phyloP scores from a whole-genome alignment of 2,113 vertebrate genomes.

The Podarcis raffonei region DNA sequence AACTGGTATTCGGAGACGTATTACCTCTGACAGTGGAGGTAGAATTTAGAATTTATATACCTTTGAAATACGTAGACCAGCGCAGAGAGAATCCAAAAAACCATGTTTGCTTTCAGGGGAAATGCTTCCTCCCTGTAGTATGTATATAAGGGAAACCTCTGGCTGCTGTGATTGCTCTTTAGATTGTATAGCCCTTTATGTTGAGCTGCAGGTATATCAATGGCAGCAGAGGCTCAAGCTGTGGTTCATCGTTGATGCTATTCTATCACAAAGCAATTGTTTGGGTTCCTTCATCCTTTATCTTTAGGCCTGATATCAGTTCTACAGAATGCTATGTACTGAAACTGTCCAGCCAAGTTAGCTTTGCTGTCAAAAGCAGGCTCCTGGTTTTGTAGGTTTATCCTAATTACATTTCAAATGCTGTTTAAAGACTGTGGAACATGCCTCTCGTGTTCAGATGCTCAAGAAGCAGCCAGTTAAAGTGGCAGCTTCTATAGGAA shows the following conservation, averaged over 20 bases:
- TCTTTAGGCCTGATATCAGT: constrained; percentile 17
- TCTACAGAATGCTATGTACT: constrained; percentile 33
- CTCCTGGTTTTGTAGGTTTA: not conserved
- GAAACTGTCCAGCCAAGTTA: not conserved
- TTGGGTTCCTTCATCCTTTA: constrained; percentile 27
- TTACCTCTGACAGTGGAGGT: too few species aligned
- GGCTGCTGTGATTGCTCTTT: constrained; percentile 52
- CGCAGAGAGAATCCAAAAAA: constrained; percentile 67
- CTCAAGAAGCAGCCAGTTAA: constrained; percentile 5
- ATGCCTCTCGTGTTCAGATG: not conserved
- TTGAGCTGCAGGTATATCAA: not conserved
- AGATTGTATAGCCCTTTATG: constrained; percentile 44
- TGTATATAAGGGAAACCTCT: constrained; percentile 71
- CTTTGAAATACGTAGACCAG: not conserved
- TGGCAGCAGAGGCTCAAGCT: constrained; percentile 32
- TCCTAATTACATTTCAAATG: constrained; percentile 33
- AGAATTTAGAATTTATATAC: too few species aligned
- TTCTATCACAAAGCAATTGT: not conserved
- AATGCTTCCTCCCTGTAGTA: constrained; percentile 65
- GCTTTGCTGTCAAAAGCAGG: accelerated
- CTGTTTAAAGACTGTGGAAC: constrained; percentile 35
- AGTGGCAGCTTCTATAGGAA: not conserved
- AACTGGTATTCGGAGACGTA: too few species aligned
- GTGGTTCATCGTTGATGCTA: not conserved
- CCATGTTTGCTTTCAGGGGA: constrained; percentile 69